These are phyloP conservation scores for Pediacus dermestoides DNA, from an alignment of 2,888 invertebrate genomes.

Conservation along the genomic window DNA sequence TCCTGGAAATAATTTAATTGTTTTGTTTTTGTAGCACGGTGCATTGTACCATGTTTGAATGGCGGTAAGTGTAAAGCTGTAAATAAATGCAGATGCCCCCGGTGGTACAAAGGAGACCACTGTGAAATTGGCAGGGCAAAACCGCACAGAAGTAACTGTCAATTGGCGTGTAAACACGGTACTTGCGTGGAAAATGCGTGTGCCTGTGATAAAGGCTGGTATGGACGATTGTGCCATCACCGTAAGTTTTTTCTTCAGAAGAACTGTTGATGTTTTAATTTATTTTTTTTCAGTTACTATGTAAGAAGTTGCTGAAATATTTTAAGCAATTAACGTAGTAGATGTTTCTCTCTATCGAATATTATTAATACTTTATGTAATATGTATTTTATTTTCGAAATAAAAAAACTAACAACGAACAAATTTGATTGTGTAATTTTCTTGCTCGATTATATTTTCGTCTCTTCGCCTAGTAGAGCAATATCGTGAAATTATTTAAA, in stretches of 20 bases:
- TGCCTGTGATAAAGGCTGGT: slow-evolving; percentile 79
- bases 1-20: slow-evolving; percentile 4
- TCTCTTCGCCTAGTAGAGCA: too few species aligned
- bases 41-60: slow-evolving; percentile 81
- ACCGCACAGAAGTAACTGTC: slow-evolving; percentile 66
- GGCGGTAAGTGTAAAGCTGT: slow-evolving; percentile 87
- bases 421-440: too few species aligned
- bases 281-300: slow-evolving; percentile 26
- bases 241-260: slow-evolving; percentile 50
- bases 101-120: slow-evolving; percentile 81
- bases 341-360: too few species aligned
- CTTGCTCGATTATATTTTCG: too few species aligned
- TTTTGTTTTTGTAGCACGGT: slow-evolving; percentile 40
- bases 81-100: slow-evolving; percentile 84
- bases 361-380: too few species aligned
- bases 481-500: too few species aligned
- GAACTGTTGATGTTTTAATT: slow-evolving; percentile 8
- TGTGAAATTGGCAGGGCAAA: slow-evolving; percentile 82
- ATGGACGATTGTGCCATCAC: slow-evolving; percentile 76
- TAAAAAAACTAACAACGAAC: too few species aligned
- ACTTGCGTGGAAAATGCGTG: slow-evolving; percentile 69
- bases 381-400: too few species aligned
- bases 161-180: slow-evolving; percentile 74
- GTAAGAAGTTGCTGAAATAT: too few species aligned
- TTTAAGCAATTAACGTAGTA: too few species aligned